A percentile compares a stretch with the other conserved stretches of the same genome.
phyloP scores from a whole-genome alignment of 2,888 invertebrate species.

The Chaitophorus viminalis region DNA sequence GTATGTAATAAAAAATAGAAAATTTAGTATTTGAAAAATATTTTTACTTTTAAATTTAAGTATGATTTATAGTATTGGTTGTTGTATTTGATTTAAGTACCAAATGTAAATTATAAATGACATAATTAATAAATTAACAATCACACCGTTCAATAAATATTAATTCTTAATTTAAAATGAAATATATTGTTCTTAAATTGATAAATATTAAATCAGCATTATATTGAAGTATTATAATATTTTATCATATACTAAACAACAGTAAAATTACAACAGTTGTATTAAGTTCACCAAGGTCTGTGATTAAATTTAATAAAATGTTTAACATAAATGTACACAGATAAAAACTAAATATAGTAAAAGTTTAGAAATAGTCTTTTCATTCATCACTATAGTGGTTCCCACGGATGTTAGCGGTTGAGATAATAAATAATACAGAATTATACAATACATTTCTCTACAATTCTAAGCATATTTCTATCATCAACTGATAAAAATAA shows the following conservation, averaged over 20 bases:
- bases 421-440: slow-evolving; percentile 38
- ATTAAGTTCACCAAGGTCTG: not conserved
- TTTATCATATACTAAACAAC: slow-evolving; percentile 9
- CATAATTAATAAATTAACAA: not conserved
- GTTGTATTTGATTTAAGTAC: not conserved
- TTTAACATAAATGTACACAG: not conserved
- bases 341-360: slow-evolving; percentile 26
- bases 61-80: too few relatives aligned
- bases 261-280: slow-evolving; percentile 3
- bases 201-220: not conserved
- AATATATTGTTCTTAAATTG: not conserved
- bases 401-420: slow-evolving; percentile 56
- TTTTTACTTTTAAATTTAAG: too few relatives aligned
- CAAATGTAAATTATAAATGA: not conserved
- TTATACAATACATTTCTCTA: slow-evolving; percentile 1
- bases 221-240: not conserved
- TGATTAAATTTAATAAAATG: not conserved
- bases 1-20: too few relatives aligned
- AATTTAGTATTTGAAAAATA: too few relatives aligned
- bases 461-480: slow-evolving; percentile 34
- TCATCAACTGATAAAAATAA: slow-evolving; percentile 41
- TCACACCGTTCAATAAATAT: not conserved
- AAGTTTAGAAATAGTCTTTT: slow-evolving; percentile 35
- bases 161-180: not conserved
- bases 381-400: slow-evolving; percentile 25